These are phyloP conservation scores for Strix aluco DNA, from an alignment of 2,113 vertebrate genomes.

Conservation along the genomic window DNA sequence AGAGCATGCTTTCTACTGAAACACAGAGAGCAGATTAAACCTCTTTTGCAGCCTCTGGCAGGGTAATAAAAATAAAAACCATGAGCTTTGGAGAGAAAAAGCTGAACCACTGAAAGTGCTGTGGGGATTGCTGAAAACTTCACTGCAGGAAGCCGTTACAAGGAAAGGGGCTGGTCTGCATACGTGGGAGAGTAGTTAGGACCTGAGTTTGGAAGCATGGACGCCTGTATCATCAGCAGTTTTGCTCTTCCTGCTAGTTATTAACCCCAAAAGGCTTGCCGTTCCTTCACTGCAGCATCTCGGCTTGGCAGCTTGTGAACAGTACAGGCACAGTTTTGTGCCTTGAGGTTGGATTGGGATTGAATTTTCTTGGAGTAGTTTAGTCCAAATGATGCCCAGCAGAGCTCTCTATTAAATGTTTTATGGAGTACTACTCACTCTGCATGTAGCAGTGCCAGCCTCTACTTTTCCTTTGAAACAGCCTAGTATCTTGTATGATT, in stretches of 20 bases:
- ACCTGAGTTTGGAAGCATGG: background rate
- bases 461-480: background rate
- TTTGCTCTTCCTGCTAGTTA: background rate
- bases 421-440: constrained; percentile 34
- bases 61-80: background rate
- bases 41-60: background rate
- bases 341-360: background rate
- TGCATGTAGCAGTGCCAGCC: background rate
- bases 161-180: background rate
- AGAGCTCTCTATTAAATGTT: constrained; percentile 56
- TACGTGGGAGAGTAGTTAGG: background rate
- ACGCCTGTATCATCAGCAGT: background rate
- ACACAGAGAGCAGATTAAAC: background rate
- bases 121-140: background rate
- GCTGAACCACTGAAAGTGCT: background rate
- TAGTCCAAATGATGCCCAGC: constrained; percentile 53
- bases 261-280: background rate
- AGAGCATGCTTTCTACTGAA: background rate
- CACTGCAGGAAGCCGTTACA: background rate
- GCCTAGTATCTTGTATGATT: background rate
- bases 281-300: background rate
- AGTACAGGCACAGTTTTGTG: background rate
- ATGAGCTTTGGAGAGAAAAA: background rate
- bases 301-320: background rate
- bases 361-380: constrained; percentile 44